Evolutionary conservation across 2,888 invertebrate genomes (phyloP).

Genomic region (Temnothorax ravouxi): DNA sequence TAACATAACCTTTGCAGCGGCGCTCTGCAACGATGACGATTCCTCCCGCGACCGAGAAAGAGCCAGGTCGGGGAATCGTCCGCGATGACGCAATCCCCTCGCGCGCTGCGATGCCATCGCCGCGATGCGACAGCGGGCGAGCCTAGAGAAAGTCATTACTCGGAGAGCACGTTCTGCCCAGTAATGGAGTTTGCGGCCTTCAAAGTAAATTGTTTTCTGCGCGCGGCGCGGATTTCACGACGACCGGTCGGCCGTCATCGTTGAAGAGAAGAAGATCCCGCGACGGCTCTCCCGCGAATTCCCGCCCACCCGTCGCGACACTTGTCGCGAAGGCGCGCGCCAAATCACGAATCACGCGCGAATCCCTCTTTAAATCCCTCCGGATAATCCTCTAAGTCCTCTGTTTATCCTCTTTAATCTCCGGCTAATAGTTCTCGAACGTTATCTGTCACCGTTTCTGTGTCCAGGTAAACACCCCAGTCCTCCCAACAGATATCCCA

Average conservation of each 20-base stretch:
- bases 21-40: conserved; percentile 43
- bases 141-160: conserved; percentile 85
- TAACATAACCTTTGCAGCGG: conserved; percentile 85
- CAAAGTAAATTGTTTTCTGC: conserved; percentile 86
- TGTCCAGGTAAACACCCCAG: background rate
- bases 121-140: conserved; percentile 39
- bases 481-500: no score
- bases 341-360: conserved; percentile 17
- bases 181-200: conserved; percentile 86
- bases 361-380: conserved; percentile 16
- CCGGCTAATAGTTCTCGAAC: background rate
- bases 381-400: conserved; percentile 12
- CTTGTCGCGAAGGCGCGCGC: conserved; percentile 1
- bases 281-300: conserved; percentile 26
- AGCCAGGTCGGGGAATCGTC: conserved; percentile 79
- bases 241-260: conserved; percentile 7
- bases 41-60: conserved; percentile 60
- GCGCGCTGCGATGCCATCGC: background rate
- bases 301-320: conserved; percentile 1
- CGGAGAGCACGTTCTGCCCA: conserved; percentile 81
- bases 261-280: conserved; percentile 30
- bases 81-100: conserved; percentile 71
- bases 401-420: conserved; percentile 20
- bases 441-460: background rate
- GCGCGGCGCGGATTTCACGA: conserved; percentile 68